These are phyloP conservation scores for Prorops nasuta DNA, from an alignment of 1,140 invertebrate species.

Conservation along the genomic window DNA sequence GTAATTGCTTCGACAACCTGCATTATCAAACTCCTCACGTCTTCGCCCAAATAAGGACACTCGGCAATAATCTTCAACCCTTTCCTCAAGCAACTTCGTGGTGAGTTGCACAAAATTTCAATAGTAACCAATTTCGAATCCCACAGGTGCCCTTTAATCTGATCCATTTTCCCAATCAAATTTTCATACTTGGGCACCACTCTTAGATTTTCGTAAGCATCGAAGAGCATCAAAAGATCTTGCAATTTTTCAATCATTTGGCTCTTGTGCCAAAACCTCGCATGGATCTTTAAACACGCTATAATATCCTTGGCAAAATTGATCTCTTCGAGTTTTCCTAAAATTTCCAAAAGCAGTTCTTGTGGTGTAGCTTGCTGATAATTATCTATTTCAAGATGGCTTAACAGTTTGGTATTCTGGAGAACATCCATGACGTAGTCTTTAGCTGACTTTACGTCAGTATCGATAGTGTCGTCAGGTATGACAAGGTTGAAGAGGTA, in stretches of 20 bases:
- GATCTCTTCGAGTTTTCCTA: conserved; percentile 22
- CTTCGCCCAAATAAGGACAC: conserved; percentile 10
- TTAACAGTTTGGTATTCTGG: too few relatives aligned
- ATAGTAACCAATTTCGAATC: conserved; percentile 15
- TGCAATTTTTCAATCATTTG: conserved; percentile 24
- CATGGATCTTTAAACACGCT: conserved; percentile 20
- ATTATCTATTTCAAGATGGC: conserved; percentile 20
- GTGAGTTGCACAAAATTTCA: conserved; percentile 22
- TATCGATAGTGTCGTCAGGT: conserved; percentile 23
- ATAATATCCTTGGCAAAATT: conserved; percentile 19
- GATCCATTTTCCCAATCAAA: conserved; percentile 15
- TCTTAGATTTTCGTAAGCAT: conserved; percentile 29
- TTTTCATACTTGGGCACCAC: not conserved
- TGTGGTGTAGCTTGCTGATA: conserved; percentile 24
- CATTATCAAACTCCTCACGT: conserved; percentile 14
- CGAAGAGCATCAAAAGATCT: conserved; percentile 25
- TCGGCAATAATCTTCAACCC: conserved; percentile 17
- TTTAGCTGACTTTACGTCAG: conserved; percentile 25
- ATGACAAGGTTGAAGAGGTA: conserved; percentile 31
- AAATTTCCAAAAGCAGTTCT: conserved; percentile 25
- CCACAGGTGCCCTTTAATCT: conserved; percentile 8
- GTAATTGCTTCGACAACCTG: too few relatives aligned
- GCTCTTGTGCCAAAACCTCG: conserved; percentile 24
- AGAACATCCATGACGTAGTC: conserved; percentile 23
- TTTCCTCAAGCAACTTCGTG: conserved; percentile 23